Evolutionary conservation across 1,140 invertebrate genomes (phyloP), one percentile per base, ranked within the genome.

Genomic region (Harlomillsia oculata): DNA sequence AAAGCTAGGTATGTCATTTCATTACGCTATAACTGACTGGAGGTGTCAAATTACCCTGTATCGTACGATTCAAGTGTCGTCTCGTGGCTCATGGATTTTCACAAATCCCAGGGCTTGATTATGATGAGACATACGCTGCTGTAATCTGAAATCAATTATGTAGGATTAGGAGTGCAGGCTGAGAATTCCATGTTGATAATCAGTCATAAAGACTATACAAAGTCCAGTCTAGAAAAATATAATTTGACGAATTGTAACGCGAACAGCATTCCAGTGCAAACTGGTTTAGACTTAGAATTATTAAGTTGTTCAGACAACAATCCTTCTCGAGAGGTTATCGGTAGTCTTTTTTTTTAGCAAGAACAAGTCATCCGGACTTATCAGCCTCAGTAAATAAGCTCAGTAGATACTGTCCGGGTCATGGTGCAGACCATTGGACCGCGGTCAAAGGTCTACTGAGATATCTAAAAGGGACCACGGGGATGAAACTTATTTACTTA

Each of bases 121-220:
- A 69, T 52, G 26, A 66, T 25, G 71, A 75, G 61, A 75, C 66
- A 23, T 74, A 70, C 64, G 67, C 67, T 45, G 69, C 72, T 21
- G 72, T 73, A 4, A 64, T 67, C 16, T 51, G 69, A n/a, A n/a
- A n/a, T n/a, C n/a, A n/a, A n/a, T n/a, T n/a, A n/a, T n/a, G n/a
- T n/a, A n/a, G n/a, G n/a, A n/a, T n/a, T n/a, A n/a, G n/a, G n/a
- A n/a, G n/a, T n/a, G n/a, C n/a, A n/a, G n/a, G n/a, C n/a, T n/a
- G n/a, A n/a, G n/a, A n/a, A n/a, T n/a, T n/a, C n/a, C n/a, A n/a
- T n/a, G n/a, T n/a, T n/a, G n/a, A n/a, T n/a, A n/a, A n/a, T n/a
- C n/a, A n/a, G n/a, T n/a, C n/a, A n/a, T n/a, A n/a, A n/a, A n/a
- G n/a, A n/a, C n/a, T n/a, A n/a, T n/a, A n/a, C n/a, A n/a, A n/a